Conservation (phyloP, 2,797 vertebrate genomes). For the Fistularia commersonii region DNA sequence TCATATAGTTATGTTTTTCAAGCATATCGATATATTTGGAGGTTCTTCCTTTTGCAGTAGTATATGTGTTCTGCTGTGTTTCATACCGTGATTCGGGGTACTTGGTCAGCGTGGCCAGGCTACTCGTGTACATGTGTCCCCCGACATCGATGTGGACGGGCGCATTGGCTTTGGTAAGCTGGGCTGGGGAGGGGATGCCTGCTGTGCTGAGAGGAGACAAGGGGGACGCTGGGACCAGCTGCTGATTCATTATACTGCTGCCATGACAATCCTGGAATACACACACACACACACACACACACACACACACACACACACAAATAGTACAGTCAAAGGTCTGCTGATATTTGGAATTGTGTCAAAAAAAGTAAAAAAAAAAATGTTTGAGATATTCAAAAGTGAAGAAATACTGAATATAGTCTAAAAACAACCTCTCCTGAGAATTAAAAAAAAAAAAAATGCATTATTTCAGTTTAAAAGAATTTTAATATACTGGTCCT, state of each 20-base stretch:
- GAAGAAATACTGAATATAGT: too few species aligned
- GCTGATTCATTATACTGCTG: conserved; percentile 74
- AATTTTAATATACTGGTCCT: too few species aligned
- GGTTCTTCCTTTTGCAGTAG: too few species aligned
- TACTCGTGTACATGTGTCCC: conserved; percentile 98
- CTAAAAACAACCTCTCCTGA: too few species aligned
- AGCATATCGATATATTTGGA: too few species aligned
- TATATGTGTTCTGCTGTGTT: not conserved
- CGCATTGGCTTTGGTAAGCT: conserved; percentile 93
- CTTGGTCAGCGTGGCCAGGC: conserved; percentile 94
- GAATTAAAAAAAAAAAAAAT: too few species aligned
- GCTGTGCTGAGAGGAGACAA: conserved; percentile 84
- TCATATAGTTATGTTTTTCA: too few species aligned
- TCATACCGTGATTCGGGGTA: conserved; percentile 93
- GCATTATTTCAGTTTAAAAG: too few species aligned
- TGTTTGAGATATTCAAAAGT: too few species aligned
- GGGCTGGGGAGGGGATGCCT: conserved; percentile 91
- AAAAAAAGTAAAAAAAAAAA: too few species aligned
- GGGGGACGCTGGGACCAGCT: conserved; percentile 83
- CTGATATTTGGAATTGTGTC: too few species aligned
- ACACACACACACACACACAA: conserved; percentile 11
- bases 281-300: conserved; percentile 8
- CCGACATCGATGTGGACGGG: conserved; percentile 98
- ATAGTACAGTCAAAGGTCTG: not conserved
- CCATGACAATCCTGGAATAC: conserved; percentile 81